Evolutionary conservation across 1,140 invertebrate species (phyloP), one percentile per base, ranked within the genome.

Genomic region (Trypoxylus dichotomus): DNA sequence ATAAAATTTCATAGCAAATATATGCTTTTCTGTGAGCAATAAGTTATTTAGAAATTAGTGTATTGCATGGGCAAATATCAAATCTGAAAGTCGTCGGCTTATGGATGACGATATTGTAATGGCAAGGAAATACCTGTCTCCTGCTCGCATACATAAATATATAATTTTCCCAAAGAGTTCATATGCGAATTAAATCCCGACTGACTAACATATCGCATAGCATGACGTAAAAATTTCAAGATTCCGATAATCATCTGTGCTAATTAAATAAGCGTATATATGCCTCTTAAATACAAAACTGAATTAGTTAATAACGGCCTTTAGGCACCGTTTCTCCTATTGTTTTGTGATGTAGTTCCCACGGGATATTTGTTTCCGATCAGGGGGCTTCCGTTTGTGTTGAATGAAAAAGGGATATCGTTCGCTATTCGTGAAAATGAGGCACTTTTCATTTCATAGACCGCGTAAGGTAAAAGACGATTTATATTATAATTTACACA

Each of bases 231-330:
- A 68, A 68, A 29, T 29, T 68, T 68, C 24, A 68, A 27, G 60
- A 27, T 68, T 29, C 60, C 60, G 60, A 25, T 68, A 68, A 68
- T 68, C 24, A 68, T 24, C 25, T 68, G 60, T 68, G 60, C 60
- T 68, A 68, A 68, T 68, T 24, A 68, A 68, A 68, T 68, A 68
- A 27, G 27, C 60, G 24, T 68, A 68, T 29, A 68, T 68, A 68
- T 68, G 60, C 21, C 24, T 25, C 60, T 68, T 68, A 27, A 68
- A 68, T 25, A 68, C 21, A 25, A 27, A 27, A 5, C 25, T 27
- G 47, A 68, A 27, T 25, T 68, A 68, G 60, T 68, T 68, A 68
- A 68, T 68, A 68, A 68, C 60, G 60, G 60, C 60, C 21, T 27
- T 27, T 68, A 15, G 7, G 25, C 24, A 29, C 13, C 21, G 60